A percentile compares a stretch with the other conserved stretches of the same genome.
These are phyloP conservation scores for Caenorhabditis imperialis DNA, from an alignment of 2,888 invertebrate genomes.

Conservation along the genomic window DNA sequence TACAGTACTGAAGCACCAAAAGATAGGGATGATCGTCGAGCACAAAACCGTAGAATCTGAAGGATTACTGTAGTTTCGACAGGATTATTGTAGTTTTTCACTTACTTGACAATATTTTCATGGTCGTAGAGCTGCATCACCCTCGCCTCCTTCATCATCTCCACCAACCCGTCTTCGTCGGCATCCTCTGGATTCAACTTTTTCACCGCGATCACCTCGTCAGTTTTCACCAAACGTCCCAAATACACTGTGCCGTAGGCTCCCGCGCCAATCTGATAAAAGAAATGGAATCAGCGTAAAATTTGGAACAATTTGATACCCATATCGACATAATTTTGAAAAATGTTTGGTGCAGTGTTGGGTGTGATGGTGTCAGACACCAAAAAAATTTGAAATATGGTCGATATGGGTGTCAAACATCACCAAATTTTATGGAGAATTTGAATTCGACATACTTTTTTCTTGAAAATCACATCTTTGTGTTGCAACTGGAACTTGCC, in stretches of 20 bases:
- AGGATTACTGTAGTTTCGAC: not conserved
- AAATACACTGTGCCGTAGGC: constrained; percentile 72
- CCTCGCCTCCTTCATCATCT: constrained; percentile 74
- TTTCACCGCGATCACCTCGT: constrained; percentile 57
- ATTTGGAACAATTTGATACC: no score
- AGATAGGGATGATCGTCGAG: constrained; percentile 70
- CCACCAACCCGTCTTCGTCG: constrained; percentile 62
- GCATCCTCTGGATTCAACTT: constrained; percentile 54
- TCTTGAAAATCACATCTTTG: constrained; percentile 65
- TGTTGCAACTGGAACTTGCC: constrained; percentile 69
- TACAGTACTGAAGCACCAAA: constrained; percentile 70
- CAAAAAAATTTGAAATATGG: no score
- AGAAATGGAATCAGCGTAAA: not conserved
- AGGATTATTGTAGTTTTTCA: not conserved
- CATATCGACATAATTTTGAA: no score
- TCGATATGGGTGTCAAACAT: no score
- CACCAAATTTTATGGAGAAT: no score
- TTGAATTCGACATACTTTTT: no score
- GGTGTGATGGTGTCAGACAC: no score
- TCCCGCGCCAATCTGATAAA: constrained; percentile 63
- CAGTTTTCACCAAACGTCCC: constrained; percentile 57
- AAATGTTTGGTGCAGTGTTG: no score
- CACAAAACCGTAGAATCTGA: constrained; percentile 68
- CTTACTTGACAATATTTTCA: constrained; percentile 68
- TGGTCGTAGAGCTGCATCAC: constrained; percentile 74